Base-by-base conservation (phyloP, 2,113 vertebrate species). In the Myotis yumanensis region DNA sequence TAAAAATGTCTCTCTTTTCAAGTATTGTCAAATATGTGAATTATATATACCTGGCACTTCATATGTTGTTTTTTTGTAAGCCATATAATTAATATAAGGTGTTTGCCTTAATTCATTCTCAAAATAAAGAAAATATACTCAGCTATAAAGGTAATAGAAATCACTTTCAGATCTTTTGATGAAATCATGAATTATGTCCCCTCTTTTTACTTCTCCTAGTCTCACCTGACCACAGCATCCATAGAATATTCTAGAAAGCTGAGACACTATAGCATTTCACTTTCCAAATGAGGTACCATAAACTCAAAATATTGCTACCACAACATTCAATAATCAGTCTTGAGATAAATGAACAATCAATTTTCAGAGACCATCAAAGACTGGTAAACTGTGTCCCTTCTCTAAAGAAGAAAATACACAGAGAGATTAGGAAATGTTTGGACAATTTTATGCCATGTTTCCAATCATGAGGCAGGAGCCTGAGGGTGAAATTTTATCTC, bases 1-100 rank as follows among this genome's bases (percentile, higher is more conserved):
- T 86, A 12, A 83, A 96, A 95, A 35, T 73, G 7, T 79, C 46
- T 94, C 3, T 43, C 30, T 68, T 77, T 94, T 59, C 17, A 89
- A 93, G n/a, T 35, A 71, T 14, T 86, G 9, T 94, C 37, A 82
- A 89, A 75, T 66, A 89, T 14, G 5, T 81, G n/a, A 79, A 92
- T 4, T 57, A 7, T 52, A 10, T 86, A 84, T 62, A 88, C 79
- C 17, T 88, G 37, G 11, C 3, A 46, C 10, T 57, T 82, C 1
- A 64, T 66, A 59, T 40, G 6, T 32, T 77, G 52, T 59, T 59
- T n/a, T 82, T 69, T 77, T 86, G 57, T 54, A 52, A 89, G n/a
- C 10, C 89, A 57, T 1, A 83, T 22, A 43, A 79, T 79, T 54
- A 82, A 73, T 64, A 40, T 4, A 62, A 32, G 68, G 18, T 0